Evolutionary conservation across 2,888 invertebrate species (phyloP).

Genomic region (Troilus luridus): DNA sequence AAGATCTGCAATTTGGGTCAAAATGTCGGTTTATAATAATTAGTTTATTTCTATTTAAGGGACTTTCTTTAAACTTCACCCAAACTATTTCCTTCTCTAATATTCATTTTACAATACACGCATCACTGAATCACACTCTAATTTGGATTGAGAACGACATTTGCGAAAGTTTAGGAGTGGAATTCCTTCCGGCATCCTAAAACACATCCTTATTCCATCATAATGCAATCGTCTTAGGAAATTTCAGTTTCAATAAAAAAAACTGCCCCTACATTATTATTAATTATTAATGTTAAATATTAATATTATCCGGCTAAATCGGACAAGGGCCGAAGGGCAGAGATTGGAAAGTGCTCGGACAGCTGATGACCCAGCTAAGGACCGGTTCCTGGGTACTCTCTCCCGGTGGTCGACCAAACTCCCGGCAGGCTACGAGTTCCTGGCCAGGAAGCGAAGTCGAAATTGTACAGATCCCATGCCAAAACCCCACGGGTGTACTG

Average conservation of each 20-base stretch:
- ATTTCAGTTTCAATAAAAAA: background rate
- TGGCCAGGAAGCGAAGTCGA: background rate
- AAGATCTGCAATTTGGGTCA: too few relatives aligned
- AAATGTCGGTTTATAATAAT: too few relatives aligned
- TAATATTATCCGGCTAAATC: background rate
- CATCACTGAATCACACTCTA: too few relatives aligned
- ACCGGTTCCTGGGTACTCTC: slow-evolving; percentile 41
- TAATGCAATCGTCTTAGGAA: background rate
- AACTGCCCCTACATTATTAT: background rate
- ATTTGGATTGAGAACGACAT: too few relatives aligned
- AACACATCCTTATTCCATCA: background rate
- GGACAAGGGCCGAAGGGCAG: slow-evolving; percentile 10
- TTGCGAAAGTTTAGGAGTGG: background rate
- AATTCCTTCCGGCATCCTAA: background rate
- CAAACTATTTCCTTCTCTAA: too few relatives aligned
- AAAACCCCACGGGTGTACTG: too few relatives aligned
- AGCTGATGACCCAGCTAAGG: slow-evolving; percentile 45
- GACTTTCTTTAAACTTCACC: too few relatives aligned
- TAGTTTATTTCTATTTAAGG: too few relatives aligned
- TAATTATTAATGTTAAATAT: background rate
- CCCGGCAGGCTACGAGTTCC: background rate
- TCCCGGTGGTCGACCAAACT: background rate
- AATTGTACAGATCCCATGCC: background rate
- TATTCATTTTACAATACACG: too few relatives aligned
- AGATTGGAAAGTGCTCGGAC: slow-evolving; percentile 2